These are phyloP conservation scores for Cranoglanis bouderius DNA, from an alignment of 2,113 vertebrate species.

Conservation along the genomic window DNA sequence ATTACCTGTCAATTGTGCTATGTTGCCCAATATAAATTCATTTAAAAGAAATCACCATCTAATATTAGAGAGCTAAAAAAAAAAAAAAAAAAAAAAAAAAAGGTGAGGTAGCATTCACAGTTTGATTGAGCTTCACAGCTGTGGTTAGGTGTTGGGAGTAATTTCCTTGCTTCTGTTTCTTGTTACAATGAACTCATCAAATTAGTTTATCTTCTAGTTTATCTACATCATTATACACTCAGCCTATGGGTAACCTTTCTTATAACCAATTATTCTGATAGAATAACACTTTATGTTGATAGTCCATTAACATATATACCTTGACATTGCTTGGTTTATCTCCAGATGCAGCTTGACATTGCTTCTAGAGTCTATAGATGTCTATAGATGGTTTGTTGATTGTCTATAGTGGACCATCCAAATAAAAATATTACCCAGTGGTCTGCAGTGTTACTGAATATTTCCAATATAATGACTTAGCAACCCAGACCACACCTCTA, in stretches of 20 bases:
- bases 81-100: not conserved
- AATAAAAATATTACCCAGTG: not conserved
- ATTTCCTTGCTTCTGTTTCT: not conserved
- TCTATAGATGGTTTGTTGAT: not conserved
- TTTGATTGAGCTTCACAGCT: not conserved
- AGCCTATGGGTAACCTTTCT: not conserved
- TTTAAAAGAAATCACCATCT: not conserved
- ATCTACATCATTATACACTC: not conserved
- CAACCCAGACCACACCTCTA: slow-evolving; percentile 31
- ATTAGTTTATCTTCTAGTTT: not conserved
- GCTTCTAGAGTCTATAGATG: not conserved
- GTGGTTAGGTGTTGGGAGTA: not conserved
- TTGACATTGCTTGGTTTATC: not conserved
- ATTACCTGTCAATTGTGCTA: slow-evolving; percentile 9
- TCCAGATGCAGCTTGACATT: not conserved
- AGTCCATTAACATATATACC: not conserved
- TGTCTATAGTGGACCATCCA: not conserved
- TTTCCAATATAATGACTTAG: not conserved
- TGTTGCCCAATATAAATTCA: not conserved
- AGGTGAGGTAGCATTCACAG: not conserved
- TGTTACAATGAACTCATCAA: not conserved
- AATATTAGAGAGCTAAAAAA: not conserved
- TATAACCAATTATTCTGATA: not conserved
- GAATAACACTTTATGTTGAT: not conserved
- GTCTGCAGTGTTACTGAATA: not conserved